Evolutionary conservation across 2,113 vertebrate genomes (phyloP).

Genomic region (Trichomycterus rosablanca): DNA sequence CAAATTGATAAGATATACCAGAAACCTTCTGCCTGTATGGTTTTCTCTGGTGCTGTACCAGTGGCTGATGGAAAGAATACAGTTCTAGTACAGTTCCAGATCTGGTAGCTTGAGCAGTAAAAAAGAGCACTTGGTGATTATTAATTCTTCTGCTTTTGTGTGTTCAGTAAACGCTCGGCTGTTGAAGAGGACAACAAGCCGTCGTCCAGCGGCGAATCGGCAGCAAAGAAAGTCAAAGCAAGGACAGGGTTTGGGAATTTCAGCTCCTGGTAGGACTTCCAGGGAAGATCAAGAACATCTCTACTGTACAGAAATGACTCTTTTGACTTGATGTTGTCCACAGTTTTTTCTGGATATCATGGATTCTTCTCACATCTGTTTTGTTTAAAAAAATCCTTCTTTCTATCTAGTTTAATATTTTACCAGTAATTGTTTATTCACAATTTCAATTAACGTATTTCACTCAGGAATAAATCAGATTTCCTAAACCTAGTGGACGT

Average conservation of each 20-base stretch:
- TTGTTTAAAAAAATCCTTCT: not conserved
- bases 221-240: slow-evolving; percentile 78
- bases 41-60: too few relatives aligned
- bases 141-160: not conserved
- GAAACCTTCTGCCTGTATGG: too few relatives aligned
- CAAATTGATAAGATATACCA: too few relatives aligned
- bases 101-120: too few relatives aligned
- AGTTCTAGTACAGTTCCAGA: too few relatives aligned
- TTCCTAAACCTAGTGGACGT: too few relatives aligned
- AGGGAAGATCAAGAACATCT: not conserved
- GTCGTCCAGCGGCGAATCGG: slow-evolving; percentile 75
- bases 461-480: slow-evolving; percentile 19
- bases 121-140: too few relatives aligned
- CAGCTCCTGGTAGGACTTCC: slow-evolving; percentile 84
- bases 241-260: slow-evolving; percentile 82
- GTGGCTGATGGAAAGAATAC: too few relatives aligned
- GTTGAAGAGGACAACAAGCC: slow-evolving; percentile 66
- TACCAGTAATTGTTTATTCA: not conserved
- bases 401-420: not conserved
- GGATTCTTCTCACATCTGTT: not conserved
- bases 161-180: slow-evolving; percentile 74
- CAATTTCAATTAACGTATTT: slow-evolving; percentile 8
- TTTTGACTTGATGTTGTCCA: not conserved
- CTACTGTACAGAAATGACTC: not conserved
- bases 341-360: not conserved